phyloP scores from a whole-genome alignment of 2,888 invertebrate species.

The Lasius platythorax region DNA sequence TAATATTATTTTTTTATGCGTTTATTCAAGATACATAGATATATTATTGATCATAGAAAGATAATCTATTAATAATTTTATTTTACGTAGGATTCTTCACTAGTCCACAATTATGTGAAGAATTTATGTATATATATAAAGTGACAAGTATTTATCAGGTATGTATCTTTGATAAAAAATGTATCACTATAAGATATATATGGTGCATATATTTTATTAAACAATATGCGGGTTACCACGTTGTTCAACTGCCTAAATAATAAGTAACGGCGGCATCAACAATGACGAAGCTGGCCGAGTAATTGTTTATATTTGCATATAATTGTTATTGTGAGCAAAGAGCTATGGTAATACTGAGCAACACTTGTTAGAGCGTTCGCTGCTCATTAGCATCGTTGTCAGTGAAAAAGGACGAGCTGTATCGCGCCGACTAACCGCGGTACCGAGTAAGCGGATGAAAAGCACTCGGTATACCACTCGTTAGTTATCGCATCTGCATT shows the following conservation, averaged over 20 bases:
- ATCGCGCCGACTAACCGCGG: slow-evolving; percentile 62
- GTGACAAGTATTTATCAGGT: background rate
- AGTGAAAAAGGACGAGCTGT: slow-evolving; percentile 65
- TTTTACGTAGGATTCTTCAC: background rate
- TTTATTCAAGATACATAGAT: background rate
- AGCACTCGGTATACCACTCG: slow-evolving; percentile 54
- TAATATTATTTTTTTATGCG: background rate
- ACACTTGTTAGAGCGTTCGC: slow-evolving; percentile 72
- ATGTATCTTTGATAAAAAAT: slow-evolving; percentile 15
- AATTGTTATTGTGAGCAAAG: slow-evolving; percentile 76
- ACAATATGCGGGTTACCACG: slow-evolving; percentile 13
- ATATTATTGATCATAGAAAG: background rate
- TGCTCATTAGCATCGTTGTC: slow-evolving; percentile 69
- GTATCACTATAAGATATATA: background rate
- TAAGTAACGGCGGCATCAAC: slow-evolving; percentile 23
- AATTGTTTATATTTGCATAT: slow-evolving; percentile 82
- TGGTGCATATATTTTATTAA: background rate
- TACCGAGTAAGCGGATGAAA: slow-evolving; percentile 62
- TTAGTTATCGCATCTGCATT: slow-evolving; percentile 61
- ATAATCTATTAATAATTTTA: background rate
- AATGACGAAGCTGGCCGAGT: slow-evolving; percentile 64
- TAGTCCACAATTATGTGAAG: background rate
- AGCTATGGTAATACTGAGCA: slow-evolving; percentile 71
- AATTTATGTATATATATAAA: background rate
- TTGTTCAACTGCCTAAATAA: background rate